Evolutionary conservation across 30 jellyfish, hydroid and myxozoan genomes (phyloP).

Genomic region (Morbakka virulenta): DNA sequence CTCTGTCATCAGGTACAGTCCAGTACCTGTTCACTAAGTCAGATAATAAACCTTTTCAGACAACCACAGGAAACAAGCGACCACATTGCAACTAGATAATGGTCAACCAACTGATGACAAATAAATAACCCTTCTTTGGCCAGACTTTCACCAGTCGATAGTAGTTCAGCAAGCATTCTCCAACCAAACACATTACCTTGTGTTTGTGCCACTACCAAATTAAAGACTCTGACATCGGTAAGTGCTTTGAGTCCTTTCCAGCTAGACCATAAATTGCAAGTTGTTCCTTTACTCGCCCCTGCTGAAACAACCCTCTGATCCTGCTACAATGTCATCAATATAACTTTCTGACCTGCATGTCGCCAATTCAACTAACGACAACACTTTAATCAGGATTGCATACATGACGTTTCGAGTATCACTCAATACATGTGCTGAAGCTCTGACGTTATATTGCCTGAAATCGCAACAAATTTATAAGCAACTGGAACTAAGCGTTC

Average conservation of each 20-base stretch:
- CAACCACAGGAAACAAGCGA: slow-evolving; percentile 26
- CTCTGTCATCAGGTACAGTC: neutral
- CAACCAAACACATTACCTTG: neutral
- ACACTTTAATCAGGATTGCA: too few relatives aligned
- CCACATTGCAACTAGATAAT: slow-evolving; percentile 38
- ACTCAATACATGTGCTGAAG: too few relatives aligned
- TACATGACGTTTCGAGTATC: too few relatives aligned
- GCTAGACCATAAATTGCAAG: slow-evolving; percentile 6
- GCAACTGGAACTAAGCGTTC: too few relatives aligned
- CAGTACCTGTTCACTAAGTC: neutral
- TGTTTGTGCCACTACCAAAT: neutral
- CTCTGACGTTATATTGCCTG: too few relatives aligned
- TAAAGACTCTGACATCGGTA: slow-evolving; percentile 9
- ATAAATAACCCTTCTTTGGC: neutral
- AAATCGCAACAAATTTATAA: too few relatives aligned
- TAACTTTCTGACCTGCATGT: too few relatives aligned
- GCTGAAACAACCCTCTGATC: slow-evolving; percentile 1
- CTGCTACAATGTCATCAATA: too few relatives aligned
- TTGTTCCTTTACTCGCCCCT: slow-evolving; percentile 5
- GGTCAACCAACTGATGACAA: slow-evolving; percentile 17
- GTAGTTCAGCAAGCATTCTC: neutral
- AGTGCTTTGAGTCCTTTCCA: slow-evolving; percentile 25
- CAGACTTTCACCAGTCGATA: neutral
- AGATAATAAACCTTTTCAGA: neutral
- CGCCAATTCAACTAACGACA: too few relatives aligned